Evolutionary conservation across 2,888 invertebrate species (phyloP), one percentile per base, ranked within the genome.

Genomic region (Euproctis similis): DNA sequence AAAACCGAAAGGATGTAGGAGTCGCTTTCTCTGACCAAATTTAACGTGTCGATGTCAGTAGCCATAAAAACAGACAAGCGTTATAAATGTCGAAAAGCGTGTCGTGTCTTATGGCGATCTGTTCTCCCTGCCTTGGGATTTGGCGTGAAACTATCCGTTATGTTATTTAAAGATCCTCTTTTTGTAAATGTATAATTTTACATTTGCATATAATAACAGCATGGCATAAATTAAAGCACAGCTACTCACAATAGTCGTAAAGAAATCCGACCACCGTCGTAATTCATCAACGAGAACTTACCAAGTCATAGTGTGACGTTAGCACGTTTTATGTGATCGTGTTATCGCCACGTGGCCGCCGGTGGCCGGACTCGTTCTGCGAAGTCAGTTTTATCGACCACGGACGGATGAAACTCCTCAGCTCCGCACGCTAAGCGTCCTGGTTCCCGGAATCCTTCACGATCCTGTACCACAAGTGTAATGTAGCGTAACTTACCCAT

Each of bases 371-470:
- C 51, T 57, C 46, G 50, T 76, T 80, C 81, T 50, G 37, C 64
- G 82, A 82, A 82, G 58, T 54, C 52, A 27, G 59, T 70, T 81
- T 80, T 80, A 81, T 81, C 55, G 76, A 70, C 67, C 66, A 75
- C 61, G 78, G 74, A 59, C 75, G 63, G 75, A 66, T 81, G 80
- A 75, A 73, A 80, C 65, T 69, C 59, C 70, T 66, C 71, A 68
- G 53, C 56, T 61, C 50, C 52, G 53, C 62, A 55, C 47, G 54
- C 60, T 42, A 58, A 63, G 61, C 53, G 59, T 48, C 36, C 39
- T 49, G 43, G 59, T 72, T 71, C 72, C 57, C 44, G 40, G 71
- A 72, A 72, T 51, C 44, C 45, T 32, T 29, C 35, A 31, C 36
- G 40, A 43, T 39, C 44, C 41, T 35, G 42, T 33, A 36, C 32